Evolutionary conservation across 37 sponge, comb jelly and placozoan species (phyloP).

Genomic region (Haliclona indistincta): DNA sequence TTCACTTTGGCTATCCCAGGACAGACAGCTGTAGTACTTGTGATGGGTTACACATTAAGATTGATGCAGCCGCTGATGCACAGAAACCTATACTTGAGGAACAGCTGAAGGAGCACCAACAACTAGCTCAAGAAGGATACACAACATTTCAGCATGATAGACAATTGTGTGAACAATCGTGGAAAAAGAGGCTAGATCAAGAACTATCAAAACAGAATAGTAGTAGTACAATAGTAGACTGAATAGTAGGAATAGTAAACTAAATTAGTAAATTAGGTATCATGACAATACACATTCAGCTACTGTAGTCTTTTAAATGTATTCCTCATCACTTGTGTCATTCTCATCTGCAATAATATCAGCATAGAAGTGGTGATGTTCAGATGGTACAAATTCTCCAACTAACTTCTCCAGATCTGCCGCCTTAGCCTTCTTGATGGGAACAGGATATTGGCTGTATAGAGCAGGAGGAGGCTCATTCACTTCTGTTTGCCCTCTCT

Average conservation of each 20-base stretch:
- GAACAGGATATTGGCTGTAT: slow-evolving; percentile 41
- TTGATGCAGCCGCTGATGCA: neutral
- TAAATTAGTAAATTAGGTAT: too few species aligned
- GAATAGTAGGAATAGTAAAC: too few species aligned
- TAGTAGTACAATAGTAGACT: too few species aligned
- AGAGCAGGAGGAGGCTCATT: too few species aligned
- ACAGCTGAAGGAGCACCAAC: slow-evolving; percentile 2
- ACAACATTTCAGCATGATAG: slow-evolving; percentile 19
- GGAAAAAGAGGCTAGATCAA: slow-evolving; percentile 6
- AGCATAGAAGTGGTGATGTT: slow-evolving; percentile 41
- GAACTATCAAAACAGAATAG: too few species aligned
- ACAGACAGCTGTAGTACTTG: too few species aligned
- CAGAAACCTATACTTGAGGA: slow-evolving; percentile 15
- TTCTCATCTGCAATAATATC: slow-evolving; percentile 17
- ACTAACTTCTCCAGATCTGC: slow-evolving; percentile 43
- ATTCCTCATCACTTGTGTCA: slow-evolving; percentile 18
- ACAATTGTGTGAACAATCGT: slow-evolving; percentile 21
- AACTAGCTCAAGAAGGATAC: slow-evolving; percentile 27
- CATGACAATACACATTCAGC: too few species aligned
- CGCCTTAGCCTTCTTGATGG: slow-evolving; percentile 52
- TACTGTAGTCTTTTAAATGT: neutral
- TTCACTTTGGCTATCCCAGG: slow-evolving; percentile 56
- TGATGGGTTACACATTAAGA: slow-evolving; percentile 16
- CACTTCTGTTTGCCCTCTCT: neutral
- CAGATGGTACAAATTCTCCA: slow-evolving; percentile 19